Conservation (phyloP, 2,797 vertebrate species). For the Syndactyla subalaris region DNA sequence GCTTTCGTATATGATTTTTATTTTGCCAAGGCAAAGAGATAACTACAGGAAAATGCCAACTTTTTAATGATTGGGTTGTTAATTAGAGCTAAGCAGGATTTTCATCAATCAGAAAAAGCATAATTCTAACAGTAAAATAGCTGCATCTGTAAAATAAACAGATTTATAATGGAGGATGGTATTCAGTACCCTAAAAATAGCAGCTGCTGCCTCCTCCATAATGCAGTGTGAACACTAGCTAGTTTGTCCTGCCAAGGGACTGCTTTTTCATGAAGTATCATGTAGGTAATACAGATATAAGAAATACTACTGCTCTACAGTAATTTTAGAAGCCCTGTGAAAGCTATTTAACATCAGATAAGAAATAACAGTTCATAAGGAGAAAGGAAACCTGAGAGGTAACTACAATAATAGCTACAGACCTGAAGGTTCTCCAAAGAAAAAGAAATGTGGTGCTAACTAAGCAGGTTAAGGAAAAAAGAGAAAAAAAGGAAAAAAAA, state of each 20-base stretch:
- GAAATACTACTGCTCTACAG: conserved; percentile 12
- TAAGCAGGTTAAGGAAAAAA: background rate
- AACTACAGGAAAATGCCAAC: background rate
- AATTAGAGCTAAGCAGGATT: background rate
- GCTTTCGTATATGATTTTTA: background rate
- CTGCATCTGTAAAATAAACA: background rate
- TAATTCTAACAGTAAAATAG: background rate
- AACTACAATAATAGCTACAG: background rate
- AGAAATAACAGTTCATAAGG: background rate
- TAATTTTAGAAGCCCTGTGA: conserved; percentile 15
- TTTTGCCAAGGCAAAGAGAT: background rate
- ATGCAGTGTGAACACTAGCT: conserved; percentile 31
- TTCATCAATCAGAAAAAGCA: background rate
- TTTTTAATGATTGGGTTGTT: background rate
- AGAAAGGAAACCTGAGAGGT: background rate
- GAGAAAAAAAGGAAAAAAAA: background rate
- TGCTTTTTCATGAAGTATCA: background rate
- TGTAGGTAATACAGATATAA: background rate
- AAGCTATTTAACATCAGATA: background rate
- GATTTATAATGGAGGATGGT: background rate
- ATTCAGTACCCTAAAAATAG: conserved; percentile 34
- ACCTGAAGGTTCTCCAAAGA: background rate
- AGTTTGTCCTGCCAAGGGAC: conserved; percentile 16
- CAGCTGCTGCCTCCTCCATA: conserved; percentile 47
- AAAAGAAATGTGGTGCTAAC: conserved; percentile 12